Evolutionary conservation across 1,140 invertebrate species (phyloP), one percentile per base, ranked within the genome.

Genomic region (Apis laboriosa): DNA sequence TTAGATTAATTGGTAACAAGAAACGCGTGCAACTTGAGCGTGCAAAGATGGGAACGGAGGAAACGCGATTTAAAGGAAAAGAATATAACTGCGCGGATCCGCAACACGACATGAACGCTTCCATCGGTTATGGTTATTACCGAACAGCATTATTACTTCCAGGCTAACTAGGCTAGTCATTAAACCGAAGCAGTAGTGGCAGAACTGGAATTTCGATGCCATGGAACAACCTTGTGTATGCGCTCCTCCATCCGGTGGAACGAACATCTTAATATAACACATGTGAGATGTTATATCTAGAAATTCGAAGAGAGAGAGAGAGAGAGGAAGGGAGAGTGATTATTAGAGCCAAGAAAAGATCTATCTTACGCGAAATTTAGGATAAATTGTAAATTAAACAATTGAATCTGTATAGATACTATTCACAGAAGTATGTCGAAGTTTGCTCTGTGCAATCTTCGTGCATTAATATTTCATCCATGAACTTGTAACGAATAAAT

Each of bases 51-150:
- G 7, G 55, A 9, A 24, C 7, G 15, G n/a, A 7, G 34, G 24
- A 1, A 11, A 11, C 51, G 4, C 12, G 49, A 15, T 43, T 51
- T 24, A 21, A 66, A 34, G 61, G 8, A 53, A 43, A 78, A 70
- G 66, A 53, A 49, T 70, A 51, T 51, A 55, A 60, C 43, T 17
- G 28, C 55, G 55, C 15, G 43, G 70, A 70, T 78, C 28, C 51
- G 55, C 63, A 53, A 60, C 66, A 67, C 17, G 7, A 49, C 51
- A 49, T 19, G 77, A 43, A 21, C n/a, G 55, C 21, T 21, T 19
- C 56, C 60, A 78, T 81, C 71, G 51, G 72, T 81, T 81, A 81
- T 34, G 71, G 61, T 67, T 58, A 64, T 67, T 66, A 28, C 61
- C 51, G 17, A 15, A 34, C 17, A 9, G 34, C 73, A 55, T 66